Evolutionary conservation across 1,140 invertebrate species (phyloP), one percentile per base, ranked within the genome.

Genomic region (Papilio xuthus): DNA sequence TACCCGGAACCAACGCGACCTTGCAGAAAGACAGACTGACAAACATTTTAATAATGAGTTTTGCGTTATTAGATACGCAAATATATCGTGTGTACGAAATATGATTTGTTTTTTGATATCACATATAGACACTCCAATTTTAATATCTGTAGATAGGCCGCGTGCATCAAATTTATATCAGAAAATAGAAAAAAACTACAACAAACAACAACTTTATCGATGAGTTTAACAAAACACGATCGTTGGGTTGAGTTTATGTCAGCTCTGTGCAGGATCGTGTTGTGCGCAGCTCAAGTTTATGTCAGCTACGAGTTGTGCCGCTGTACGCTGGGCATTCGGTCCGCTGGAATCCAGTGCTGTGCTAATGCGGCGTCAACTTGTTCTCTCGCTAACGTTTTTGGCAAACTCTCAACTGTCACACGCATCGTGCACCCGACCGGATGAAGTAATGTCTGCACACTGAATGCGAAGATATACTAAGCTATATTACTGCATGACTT

Each of bases 401-500:
- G 88, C 88, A 90, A 86, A 84, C 83, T 84, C 81, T 90, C 88
- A 90, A 90, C 86, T 90, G 88, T 90, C 88, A 88, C 88, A 90
- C 88, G 88, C 88, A 88, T 88, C 83, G 83, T 80, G 79, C 79
- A 79, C 82, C 44, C 82, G 71, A 67, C 42, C 50, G 63, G 41
- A 47, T 37, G 10, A n/a, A 20, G 28, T 23, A 42, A 20, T 53
- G 7, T 12, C 9, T n/a, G 18, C 41, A 80, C 44, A 56, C 56
- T 28, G 67, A n/a, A 73, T 26, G 71, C 71, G 44, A 73, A 23
- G 41, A n/a, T 70, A 41, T 70, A 42, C 1, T 80, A 53, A 10
- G 50, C 67, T 80, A 42, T 44, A 53, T 53, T 53, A 20, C 18
- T 53, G 50, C 50, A 53, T 13, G 44, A 37, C 32, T 37, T 37